phyloP scores from a whole-genome alignment of 2,888 invertebrate species.

The Morpho achilles region DNA sequence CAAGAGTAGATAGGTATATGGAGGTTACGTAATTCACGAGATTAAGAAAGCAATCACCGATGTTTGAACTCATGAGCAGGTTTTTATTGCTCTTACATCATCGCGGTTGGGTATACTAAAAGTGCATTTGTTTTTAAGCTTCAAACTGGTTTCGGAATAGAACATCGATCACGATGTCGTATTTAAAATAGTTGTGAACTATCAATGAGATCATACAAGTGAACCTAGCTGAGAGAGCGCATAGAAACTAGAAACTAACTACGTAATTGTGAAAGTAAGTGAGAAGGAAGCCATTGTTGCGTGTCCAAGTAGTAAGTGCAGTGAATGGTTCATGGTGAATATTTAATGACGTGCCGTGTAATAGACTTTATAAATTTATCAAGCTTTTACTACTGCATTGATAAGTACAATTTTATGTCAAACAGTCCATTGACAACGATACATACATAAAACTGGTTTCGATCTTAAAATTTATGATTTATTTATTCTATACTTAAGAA shows the following conservation, averaged over 20 bases:
- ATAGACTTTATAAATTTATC: constrained; percentile 19
- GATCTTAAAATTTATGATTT: too few species aligned
- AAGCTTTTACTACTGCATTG: constrained; percentile 2
- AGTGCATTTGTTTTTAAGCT: constrained; percentile 5
- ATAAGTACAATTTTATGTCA: constrained; percentile 1
- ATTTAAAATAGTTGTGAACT: background rate
- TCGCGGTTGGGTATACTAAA: constrained; percentile 2
- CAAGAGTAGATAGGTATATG: constrained; percentile 24
- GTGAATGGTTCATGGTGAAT: constrained; percentile 29
- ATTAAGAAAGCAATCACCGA: constrained; percentile 2
- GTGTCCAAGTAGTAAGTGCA: constrained; percentile 37
- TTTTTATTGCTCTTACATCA: constrained; percentile 8
- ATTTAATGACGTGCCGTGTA: constrained; percentile 23
- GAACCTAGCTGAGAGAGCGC: constrained; percentile 20
- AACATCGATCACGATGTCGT: background rate
- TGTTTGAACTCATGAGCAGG: constrained; percentile 9
- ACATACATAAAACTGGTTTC: too few species aligned
- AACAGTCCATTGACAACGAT: too few species aligned
- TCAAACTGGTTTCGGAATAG: constrained; percentile 5
- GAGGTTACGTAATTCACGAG: constrained; percentile 14
- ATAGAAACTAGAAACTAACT: constrained; percentile 45
- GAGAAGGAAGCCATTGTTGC: constrained; percentile 56
- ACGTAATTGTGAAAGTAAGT: constrained; percentile 69
- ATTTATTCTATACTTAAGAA: too few species aligned
- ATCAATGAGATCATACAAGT: too few species aligned